Conservation (phyloP, 2,113 vertebrate species). For the Cercopithecus mona region DNA sequence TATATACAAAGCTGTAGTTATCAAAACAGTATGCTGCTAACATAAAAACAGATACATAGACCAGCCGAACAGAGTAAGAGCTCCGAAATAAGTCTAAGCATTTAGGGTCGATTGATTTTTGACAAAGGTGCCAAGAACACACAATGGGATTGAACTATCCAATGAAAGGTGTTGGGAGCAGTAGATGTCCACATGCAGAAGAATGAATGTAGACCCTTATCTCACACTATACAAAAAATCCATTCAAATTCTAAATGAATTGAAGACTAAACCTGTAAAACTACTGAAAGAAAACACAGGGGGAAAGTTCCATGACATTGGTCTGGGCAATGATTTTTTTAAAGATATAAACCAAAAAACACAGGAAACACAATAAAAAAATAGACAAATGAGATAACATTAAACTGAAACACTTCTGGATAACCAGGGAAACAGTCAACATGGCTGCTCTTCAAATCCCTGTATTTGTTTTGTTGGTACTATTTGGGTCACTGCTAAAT, state of each 20-base stretch:
- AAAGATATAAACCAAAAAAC: background rate
- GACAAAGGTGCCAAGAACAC: background rate
- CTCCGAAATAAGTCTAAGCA: background rate
- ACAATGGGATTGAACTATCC: background rate
- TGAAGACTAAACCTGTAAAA: background rate
- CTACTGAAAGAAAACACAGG: background rate
- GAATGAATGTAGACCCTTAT: background rate
- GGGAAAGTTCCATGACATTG: background rate
- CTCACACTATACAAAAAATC: background rate
- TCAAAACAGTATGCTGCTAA: background rate
- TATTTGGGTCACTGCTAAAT: background rate
- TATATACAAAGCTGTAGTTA: background rate
- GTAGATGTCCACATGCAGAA: background rate
- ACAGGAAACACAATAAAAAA: background rate
- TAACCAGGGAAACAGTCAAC: background rate
- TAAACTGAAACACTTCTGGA: background rate
- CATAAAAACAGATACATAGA: background rate
- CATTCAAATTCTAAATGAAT: background rate
- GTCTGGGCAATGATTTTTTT: background rate
- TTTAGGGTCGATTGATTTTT: background rate
- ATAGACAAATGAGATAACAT: background rate
- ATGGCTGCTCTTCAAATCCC: background rate
- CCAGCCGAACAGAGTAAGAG: background rate
- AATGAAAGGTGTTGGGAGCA: background rate
- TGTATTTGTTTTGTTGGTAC: background rate